Conservation (phyloP, 2,888 invertebrate genomes). For the Andrena chrysosceles region DNA sequence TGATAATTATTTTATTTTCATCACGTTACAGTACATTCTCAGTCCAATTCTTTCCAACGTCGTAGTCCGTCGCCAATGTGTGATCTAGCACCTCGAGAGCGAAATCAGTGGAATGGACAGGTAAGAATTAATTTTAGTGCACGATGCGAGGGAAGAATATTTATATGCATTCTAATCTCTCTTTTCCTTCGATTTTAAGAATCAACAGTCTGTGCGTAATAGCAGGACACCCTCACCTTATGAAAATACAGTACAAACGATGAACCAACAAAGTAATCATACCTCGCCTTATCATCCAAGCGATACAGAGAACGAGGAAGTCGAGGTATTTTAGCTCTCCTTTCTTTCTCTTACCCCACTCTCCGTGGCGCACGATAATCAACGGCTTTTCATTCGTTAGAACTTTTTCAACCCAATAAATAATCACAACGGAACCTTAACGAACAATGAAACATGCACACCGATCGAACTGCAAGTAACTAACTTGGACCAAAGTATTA, state of each 20-base stretch:
- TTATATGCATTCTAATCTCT: background rate
- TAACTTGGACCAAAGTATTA: conserved; percentile 90
- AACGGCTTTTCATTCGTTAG: conserved; percentile 63
- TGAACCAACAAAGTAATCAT: conserved; percentile 74
- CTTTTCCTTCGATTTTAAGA: conserved; percentile 55
- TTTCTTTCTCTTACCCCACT: background rate
- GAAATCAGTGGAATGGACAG: conserved; percentile 79
- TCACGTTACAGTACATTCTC: conserved; percentile 69
- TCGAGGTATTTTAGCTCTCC: conserved; percentile 75
- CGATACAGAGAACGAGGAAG: conserved; percentile 82
- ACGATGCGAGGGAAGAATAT: background rate
- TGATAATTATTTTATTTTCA: conserved; percentile 13
- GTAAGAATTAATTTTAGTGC: conserved; percentile 52
- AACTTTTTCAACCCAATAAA: conserved; percentile 84
- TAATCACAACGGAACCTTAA: conserved; percentile 73
- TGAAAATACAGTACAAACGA: conserved; percentile 73
- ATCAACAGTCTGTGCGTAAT: conserved; percentile 74
- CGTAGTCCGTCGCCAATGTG: conserved; percentile 82
- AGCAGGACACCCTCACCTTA: conserved; percentile 83
- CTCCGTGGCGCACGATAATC: conserved; percentile 75
- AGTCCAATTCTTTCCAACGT: conserved; percentile 76
- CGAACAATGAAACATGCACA: conserved; percentile 75
- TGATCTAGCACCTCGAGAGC: conserved; percentile 73
- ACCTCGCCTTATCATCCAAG: conserved; percentile 79
- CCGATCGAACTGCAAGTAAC: conserved; percentile 88